Evolutionary conservation across 2,888 invertebrate genomes (phyloP), one percentile per base, ranked within the genome.

Genomic region (Alitta virens): DNA sequence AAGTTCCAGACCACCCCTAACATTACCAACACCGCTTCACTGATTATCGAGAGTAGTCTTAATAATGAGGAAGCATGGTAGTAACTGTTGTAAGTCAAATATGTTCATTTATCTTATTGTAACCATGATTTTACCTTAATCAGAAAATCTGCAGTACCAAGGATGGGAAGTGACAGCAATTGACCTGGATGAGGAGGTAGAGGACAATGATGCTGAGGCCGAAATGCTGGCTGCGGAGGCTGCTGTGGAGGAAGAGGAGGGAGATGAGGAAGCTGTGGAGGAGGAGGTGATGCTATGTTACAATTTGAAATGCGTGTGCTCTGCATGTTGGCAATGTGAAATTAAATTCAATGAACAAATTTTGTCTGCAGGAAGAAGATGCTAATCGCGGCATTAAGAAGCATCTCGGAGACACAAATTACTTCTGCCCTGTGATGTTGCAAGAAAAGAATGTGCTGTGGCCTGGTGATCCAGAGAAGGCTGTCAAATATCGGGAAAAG

Each of bases 361-460:
- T 12, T 33, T 12, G 12, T 12, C 33, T 46, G 2, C 63, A 79
- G 76, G 77, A 79, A 60, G 78, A 78, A 63, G 80, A 81, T 64
- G 74, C 78, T 0, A 78, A 76, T 59, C 70, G 76, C n/a, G 74
- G 69, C 63, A 71, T 74, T 60, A 81, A 78, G 70, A 82, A 80
- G 66, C 75, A 72, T 0, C 68, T 83, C 9, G 82, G 82, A 16
- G 82, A 83, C 66, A 74, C 75, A n/a, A 78, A 75, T 63, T 74
- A 78, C 67, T 83, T 77, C 71, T 82, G 82, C 68, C 82, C 82
- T 3, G 82, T 83, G 12, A 66, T 74, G 21, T 72, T 82, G 40
- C 75, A 75, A 51, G 79, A 81, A 55, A 74, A 70, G 50, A 67
- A 70, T 55, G 74, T 81, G 3, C 71, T 82, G 56, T 75, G 73